A percentile compares a stretch with the other conserved stretches of the same genome.
phyloP scores from a whole-genome alignment of 2,113 vertebrate species.

The Xyrauchen texanus region DNA sequence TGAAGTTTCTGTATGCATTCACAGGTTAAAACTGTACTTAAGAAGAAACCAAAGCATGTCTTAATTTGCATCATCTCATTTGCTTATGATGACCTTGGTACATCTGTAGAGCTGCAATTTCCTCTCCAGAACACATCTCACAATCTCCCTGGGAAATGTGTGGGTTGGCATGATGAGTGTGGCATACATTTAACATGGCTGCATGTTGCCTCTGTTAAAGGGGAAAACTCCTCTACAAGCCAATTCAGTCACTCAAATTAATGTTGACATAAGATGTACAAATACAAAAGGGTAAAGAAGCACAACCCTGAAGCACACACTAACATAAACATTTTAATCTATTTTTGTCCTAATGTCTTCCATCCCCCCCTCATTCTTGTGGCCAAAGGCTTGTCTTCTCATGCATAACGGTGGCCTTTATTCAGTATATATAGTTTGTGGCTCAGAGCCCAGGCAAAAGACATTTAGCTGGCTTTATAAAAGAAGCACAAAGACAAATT shows the following conservation, averaged over 20 bases:
- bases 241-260: constrained; percentile 8
- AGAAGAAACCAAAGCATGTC: too few relatives aligned
- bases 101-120: background rate
- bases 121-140: background rate
- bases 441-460: too few relatives aligned
- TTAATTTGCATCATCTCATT: constrained; percentile 23
- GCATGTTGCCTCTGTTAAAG: background rate
- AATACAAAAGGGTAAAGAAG: background rate
- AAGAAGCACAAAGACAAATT: background rate
- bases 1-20: too few relatives aligned
- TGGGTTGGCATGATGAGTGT: constrained; percentile 18
- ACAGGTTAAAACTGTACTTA: background rate
- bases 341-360: constrained; percentile 28
- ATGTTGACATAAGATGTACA: background rate
- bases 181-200: constrained; percentile 17
- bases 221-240: constrained; percentile 18
- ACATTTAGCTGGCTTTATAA: too few relatives aligned
- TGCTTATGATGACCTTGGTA: constrained; percentile 17
- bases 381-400: background rate
- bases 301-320: background rate
- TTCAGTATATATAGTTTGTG: background rate
- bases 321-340: constrained; percentile 22
- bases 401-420: background rate
- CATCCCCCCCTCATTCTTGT: background rate
- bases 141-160: constrained; percentile 22